Evolutionary conservation across 2,797 vertebrate genomes (phyloP), one percentile per base, ranked within the genome.

Genomic region (Dermochelys coriacea): DNA sequence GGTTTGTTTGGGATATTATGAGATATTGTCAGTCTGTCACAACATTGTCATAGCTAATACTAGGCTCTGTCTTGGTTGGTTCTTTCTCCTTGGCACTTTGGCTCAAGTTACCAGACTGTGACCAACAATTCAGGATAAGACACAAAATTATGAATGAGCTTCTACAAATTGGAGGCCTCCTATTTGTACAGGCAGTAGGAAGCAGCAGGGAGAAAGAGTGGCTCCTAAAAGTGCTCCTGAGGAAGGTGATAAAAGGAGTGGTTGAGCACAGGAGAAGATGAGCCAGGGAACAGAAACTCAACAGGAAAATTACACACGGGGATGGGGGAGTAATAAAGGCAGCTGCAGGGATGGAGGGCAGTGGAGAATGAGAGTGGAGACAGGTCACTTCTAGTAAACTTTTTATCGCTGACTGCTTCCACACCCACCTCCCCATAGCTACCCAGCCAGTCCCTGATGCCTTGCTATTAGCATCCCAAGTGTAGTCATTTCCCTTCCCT

Each of bases 241-340:
- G 23, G 37, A 41, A 74, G 68, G 18, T 23, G 34, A 37, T 78
- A 51, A 84, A 14, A 78, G 21, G 92, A 74, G 51, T 80, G 45
- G 25, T 57, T 57, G 93, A 89, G 59, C 49, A 68, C 14, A 59
- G 51, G 78, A 14, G 64, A 79, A 55, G 27, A 45, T 12, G 34
- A 94, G 14, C 6, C 7, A 31, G 91, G 78, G 82, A 91, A 87
- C 54, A 49, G 54, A 80, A 45, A 82, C 16, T 77, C 71, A 85
- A 5, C 23, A 85, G 37, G 74, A 34, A 90, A 82, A 21, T 68
- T 27, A 16, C 75, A 80, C 27, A 15, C n/a, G 61, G 7, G 5
- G n/a, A 31, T 8, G 23, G 85, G 80, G 90, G 45, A 0, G 0
- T 50, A 37, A 74, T 23, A 61, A 11, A 52, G 49, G 31, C 45